A percentile compares a stretch with the other conserved stretches of the same genome.
These are phyloP conservation scores for Casuarius casuarius DNA, from an alignment of 2,113 vertebrate species.

Conservation along the genomic window DNA sequence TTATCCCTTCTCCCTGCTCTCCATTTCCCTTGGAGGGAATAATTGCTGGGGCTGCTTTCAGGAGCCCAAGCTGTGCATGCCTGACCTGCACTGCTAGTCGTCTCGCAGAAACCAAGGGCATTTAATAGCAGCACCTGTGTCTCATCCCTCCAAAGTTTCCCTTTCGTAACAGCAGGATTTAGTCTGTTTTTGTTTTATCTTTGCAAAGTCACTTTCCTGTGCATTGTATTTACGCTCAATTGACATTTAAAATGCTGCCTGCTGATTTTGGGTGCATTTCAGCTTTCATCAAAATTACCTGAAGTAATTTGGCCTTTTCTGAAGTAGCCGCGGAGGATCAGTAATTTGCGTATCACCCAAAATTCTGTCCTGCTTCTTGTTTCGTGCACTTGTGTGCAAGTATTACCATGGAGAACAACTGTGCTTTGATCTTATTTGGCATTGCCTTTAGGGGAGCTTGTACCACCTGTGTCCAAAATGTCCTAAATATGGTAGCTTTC, in stretches of 20 bases:
- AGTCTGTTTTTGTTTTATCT: background rate
- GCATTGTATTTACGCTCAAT: background rate
- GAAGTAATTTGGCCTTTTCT: background rate
- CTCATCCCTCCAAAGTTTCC: background rate
- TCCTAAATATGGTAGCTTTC: background rate
- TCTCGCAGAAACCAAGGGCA: background rate
- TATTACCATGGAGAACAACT: background rate
- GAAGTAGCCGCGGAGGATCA: background rate
- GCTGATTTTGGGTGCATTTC: background rate
- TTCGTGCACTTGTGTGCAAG: background rate
- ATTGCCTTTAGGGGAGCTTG: background rate
- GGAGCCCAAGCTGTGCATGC: background rate
- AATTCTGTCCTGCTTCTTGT: background rate
- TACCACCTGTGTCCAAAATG: background rate
- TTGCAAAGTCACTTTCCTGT: background rate
- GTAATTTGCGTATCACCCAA: background rate
- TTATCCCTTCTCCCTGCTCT: background rate
- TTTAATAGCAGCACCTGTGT: background rate
- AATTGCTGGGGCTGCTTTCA: constrained; percentile 32
- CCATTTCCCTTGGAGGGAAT: background rate
- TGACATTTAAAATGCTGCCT: background rate
- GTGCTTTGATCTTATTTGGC: background rate
- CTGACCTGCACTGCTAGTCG: background rate
- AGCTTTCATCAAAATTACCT: background rate
- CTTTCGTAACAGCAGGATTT: background rate